Base-by-base conservation (phyloP, 2,797 vertebrate species). In the Limosa lapponica region DNA sequence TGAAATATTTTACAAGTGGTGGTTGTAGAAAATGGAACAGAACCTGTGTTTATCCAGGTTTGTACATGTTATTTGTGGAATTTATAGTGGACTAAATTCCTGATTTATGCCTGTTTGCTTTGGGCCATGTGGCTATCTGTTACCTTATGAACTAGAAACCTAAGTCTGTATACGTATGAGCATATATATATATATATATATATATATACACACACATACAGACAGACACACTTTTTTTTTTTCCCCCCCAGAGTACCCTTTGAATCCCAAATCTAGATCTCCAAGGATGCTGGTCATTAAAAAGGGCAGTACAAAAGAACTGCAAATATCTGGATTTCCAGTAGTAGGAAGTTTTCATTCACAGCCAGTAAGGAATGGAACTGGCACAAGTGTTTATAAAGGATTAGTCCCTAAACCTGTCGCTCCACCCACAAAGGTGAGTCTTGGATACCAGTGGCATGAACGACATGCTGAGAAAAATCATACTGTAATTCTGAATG, bases 271-370 rank as follows among this genome's bases (percentile, higher is more conserved):
- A 87, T 98, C 98, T 94, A 98, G 98, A 97, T 96, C 98, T 87
- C 98, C 97, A 20, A 98, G 98, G 96, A 98, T 98, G 98, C 96
- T 98, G 93, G 98, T 98, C 93, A 98, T 98, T 97, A 98, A 98
- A 97, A 98, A 98, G 90, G 97, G 98, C 93, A 97, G 81, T 90
- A 93, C 97, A 73, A 98, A 98, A 97, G 98, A 98, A 79, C 93
- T 98, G 62, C 97, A 96, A 37, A 96, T 98, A 59, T 96, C 98
- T 90, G 97, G 97, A 93, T 98, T 98, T 85, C 97, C 98, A 46
- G 69, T 96, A 52, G 90, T 91, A 82, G 97, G 97, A 97, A 96
- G 72, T 85, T 83, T 97, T 94, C 97, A 93, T 83, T 95, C 97
- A 37, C 96, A 97, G 43, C 90, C 98, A 46, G 92, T 95, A 71